Percentiles rank a stretch among this genome's conserved stretches.
Evolutionary conservation across 2,888 invertebrate genomes (phyloP).

Genomic region (Trachelus tabidus): DNA sequence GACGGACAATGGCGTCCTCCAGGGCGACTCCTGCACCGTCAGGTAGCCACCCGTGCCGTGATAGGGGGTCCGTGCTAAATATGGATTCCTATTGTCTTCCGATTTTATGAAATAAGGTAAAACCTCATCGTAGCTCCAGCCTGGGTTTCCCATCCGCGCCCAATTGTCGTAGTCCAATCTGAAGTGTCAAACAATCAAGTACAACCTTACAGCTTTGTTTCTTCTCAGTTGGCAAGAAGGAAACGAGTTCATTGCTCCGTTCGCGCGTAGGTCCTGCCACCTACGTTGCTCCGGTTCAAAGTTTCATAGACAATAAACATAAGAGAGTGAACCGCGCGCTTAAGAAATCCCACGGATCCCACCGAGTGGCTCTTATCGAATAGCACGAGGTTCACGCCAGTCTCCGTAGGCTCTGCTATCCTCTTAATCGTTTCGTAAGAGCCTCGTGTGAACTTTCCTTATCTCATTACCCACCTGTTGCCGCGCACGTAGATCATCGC

Average conservation of each 20-base stretch:
- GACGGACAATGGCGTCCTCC: constrained; percentile 84
- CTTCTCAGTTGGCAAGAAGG: not conserved
- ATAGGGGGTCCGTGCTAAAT: constrained; percentile 79
- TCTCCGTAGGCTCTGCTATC: not conserved
- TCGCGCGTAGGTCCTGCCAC: too few relatives aligned
- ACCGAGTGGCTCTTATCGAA: not conserved
- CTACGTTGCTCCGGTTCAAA: too few relatives aligned
- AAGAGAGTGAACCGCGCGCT: not conserved
- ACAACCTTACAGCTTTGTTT: not conserved
- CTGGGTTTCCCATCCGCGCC: constrained; percentile 84
- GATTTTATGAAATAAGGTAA: constrained; percentile 88
- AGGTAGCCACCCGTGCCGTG: constrained; percentile 83
- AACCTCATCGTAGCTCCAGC: constrained; percentile 87
- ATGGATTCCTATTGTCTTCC: constrained; percentile 89
- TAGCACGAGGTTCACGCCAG: not conserved
- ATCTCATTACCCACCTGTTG: constrained; percentile 70
- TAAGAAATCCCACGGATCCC: not conserved
- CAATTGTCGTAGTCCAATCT: constrained; percentile 84
- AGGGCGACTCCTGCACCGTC: constrained; percentile 86
- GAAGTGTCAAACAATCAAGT: constrained; percentile 5
- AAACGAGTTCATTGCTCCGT: not conserved
- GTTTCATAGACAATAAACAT: not conserved
- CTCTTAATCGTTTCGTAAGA: not conserved
- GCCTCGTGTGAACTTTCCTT: not conserved
- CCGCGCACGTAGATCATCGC: constrained; percentile 94